phyloP scores from a whole-genome alignment of 2,888 invertebrate genomes.

The Anticlea derivata region DNA sequence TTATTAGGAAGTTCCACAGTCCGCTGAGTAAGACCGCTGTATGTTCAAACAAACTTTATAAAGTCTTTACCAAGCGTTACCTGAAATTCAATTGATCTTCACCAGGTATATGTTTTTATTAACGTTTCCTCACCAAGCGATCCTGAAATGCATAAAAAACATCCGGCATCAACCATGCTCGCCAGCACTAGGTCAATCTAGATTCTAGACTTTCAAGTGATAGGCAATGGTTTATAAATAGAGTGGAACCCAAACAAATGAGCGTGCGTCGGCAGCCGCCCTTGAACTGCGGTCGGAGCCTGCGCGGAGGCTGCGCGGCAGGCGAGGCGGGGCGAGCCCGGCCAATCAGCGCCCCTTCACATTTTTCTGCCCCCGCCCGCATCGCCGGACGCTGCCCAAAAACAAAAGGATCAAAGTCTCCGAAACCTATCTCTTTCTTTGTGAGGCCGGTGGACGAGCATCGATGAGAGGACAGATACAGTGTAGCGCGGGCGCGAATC shows the following conservation, averaged over 20 bases:
- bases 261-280: conserved; percentile 73
- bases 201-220: background rate
- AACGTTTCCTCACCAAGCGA: background rate
- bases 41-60: too few relatives aligned
- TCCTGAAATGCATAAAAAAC: conserved; percentile 15
- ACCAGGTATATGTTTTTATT: too few relatives aligned
- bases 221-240: conserved; percentile 27
- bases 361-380: conserved; percentile 83
- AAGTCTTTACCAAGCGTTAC: too few relatives aligned
- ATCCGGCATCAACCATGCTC: background rate
- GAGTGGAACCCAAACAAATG: conserved; percentile 69
- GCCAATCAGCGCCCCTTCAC: conserved; percentile 82
- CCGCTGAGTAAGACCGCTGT: too few relatives aligned
- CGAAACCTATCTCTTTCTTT: conserved; percentile 84
- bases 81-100: too few relatives aligned
- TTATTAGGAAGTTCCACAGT: too few relatives aligned
- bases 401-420: conserved; percentile 84
- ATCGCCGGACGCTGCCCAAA: conserved; percentile 83
- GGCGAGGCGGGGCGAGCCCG: conserved; percentile 68
- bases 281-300: conserved; percentile 74
- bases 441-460: conserved; percentile 79
- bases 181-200: background rate
- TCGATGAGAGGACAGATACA: conserved; percentile 84
- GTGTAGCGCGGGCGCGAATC: conserved; percentile 83
- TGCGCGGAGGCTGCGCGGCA: conserved; percentile 55